Base-by-base conservation (phyloP, 1,140 invertebrate species). In the Tetragnatha versicolor region DNA sequence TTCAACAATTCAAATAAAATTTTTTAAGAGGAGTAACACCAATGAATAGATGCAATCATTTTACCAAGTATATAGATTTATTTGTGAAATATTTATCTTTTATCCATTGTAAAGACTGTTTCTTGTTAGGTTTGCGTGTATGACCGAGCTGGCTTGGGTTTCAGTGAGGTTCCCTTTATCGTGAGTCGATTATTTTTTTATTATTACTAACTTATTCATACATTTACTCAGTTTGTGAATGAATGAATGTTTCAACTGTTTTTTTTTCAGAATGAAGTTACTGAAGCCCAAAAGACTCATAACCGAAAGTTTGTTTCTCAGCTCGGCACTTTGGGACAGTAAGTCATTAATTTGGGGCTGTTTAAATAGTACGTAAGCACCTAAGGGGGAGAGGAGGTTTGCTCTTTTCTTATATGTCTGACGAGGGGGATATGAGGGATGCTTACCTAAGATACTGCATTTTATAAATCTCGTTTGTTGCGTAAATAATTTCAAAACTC, bases 71-170 rank as follows among this genome's bases (percentile, higher is more conserved):
- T 60, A 12, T 12, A 60, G 22, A 2, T 60, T 29, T 35, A 60
- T 17, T 20, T 20, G 25, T 3, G 22, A 29, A 29, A 17, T 22
- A 29, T 60, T 60, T 31, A 29, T 60, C 33, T n/a, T n/a, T n/a
- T n/a, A n/a, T n/a, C n/a, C n/a, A n/a, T n/a, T n/a, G n/a, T n/a
- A n/a, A n/a, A n/a, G n/a, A n/a, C n/a, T n/a, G n/a, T n/a, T n/a
- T n/a, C 20, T 49, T 60, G 5, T 20, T 47, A 79, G 76, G 76
- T 79, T 68, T 79, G 76, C 35, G 65, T 79, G 14, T 79, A 79
- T 79, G 76, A 79, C 35, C 35, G 76, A 55, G 63, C 76, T 31
- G 76, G 76, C 9, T 35, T 79, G 9, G 76, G 76, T 7, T 60
- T 45, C 39, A 79, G 76, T 60, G 63, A 79, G 25, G 51, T 69